These are phyloP conservation scores for Drosophila merina DNA, from an alignment of 2,888 invertebrate species.

Conservation along the genomic window DNA sequence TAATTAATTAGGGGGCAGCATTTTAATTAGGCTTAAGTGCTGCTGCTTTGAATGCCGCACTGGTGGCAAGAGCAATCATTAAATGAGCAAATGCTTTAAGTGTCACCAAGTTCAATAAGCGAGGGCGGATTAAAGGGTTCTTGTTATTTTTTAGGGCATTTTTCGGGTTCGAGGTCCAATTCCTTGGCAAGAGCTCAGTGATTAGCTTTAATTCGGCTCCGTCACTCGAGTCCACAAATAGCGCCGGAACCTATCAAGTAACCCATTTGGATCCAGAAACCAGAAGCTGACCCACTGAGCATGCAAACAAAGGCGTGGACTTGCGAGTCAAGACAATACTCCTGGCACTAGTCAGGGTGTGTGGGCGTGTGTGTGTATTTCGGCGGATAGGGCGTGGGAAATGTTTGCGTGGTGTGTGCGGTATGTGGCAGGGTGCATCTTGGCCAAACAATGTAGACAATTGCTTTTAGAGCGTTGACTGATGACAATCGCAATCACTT, in stretches of 20 bases:
- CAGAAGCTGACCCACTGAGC: conserved; percentile 44
- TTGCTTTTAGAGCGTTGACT: conserved; percentile 79
- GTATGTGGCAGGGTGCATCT: conserved; percentile 54
- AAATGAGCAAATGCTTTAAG: conserved; percentile 64
- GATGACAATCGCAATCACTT: conserved; percentile 78
- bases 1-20: conserved; percentile 73
- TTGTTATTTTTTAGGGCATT: background rate
- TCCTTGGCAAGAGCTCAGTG: background rate
- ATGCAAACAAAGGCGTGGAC: conserved; percentile 70
- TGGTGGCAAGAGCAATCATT: conserved; percentile 59
- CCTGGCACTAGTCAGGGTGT: conserved; percentile 16
- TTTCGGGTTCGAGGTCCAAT: background rate
- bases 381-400: background rate
- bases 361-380: conserved; percentile 14
- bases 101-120: conserved; percentile 30
- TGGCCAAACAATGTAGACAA: conserved; percentile 78
- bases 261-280: conserved; percentile 40
- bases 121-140: conserved; percentile 7
- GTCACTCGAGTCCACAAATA: conserved; percentile 13
- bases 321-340: conserved; percentile 66
- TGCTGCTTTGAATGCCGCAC: conserved; percentile 17
- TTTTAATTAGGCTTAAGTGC: conserved; percentile 77
- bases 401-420: conserved; percentile 18
- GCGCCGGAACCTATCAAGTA: conserved; percentile 31
- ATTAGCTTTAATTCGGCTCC: conserved; percentile 22